Evolutionary conservation across 2,113 vertebrate species (phyloP).

Genomic region (Notechis scutatus): DNA sequence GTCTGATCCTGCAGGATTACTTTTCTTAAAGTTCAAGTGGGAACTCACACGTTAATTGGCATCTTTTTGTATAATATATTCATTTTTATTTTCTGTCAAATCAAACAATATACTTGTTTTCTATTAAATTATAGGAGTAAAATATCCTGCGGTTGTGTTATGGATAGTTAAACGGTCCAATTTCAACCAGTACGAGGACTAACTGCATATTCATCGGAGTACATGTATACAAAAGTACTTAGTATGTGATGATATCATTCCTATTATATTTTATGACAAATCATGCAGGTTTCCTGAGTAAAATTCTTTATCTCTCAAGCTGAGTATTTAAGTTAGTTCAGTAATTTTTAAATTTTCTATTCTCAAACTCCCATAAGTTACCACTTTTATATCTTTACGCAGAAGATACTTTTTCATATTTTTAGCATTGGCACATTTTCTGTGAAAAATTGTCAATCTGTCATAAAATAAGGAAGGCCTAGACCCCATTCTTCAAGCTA

Average conservation of each 20-base stretch:
- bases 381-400: not conserved
- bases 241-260: not conserved
- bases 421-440: constrained; percentile 3
- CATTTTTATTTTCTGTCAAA: not conserved
- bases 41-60: not conserved
- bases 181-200: not conserved
- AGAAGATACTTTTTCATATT: not conserved
- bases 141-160: not conserved
- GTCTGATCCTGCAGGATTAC: not conserved
- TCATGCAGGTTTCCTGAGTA: not conserved
- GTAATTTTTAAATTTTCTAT: not conserved
- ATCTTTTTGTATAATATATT: not conserved
- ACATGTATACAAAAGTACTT: not conserved
- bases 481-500: not conserved
- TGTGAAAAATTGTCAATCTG: not conserved
- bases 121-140: not conserved
- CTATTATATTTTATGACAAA: not conserved
- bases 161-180: not conserved
- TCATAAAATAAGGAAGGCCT: not conserved
- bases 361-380: not conserved
- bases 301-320: not conserved
- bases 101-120: not conserved
- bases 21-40: not conserved
- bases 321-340: not conserved
- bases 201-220: not conserved